phyloP scores from a whole-genome alignment of 2,888 invertebrate genomes.

The Congeria kusceri region DNA sequence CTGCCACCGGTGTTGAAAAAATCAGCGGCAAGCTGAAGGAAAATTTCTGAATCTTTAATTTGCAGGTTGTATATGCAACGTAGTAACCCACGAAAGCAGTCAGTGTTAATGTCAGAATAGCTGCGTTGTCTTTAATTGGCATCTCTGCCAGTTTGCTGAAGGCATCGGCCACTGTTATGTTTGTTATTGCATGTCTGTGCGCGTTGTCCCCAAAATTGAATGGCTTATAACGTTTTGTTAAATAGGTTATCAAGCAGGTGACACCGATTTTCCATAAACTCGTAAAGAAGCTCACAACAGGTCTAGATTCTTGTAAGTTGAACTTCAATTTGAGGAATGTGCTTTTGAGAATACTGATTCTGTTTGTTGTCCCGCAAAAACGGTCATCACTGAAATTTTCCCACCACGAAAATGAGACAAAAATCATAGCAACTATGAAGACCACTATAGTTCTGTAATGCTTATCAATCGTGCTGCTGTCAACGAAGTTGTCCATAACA shows the following conservation, averaged over 20 bases:
- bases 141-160: slow-evolving; percentile 23
- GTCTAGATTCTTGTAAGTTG: slow-evolving; percentile 67
- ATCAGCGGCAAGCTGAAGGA: slow-evolving; percentile 85
- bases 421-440: slow-evolving; percentile 63
- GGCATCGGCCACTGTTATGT: slow-evolving; percentile 25
- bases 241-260: slow-evolving; percentile 42
- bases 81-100: slow-evolving; percentile 81
- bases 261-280: slow-evolving; percentile 61
- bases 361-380: slow-evolving; percentile 53
- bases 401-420: slow-evolving; percentile 76
- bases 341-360: slow-evolving; percentile 35
- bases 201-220: background rate
- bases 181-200: slow-evolving; percentile 12
- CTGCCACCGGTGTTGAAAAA: slow-evolving; percentile 83
- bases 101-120: slow-evolving; percentile 59
- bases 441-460: slow-evolving; percentile 32
- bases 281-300: slow-evolving; percentile 50
- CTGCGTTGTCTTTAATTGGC: slow-evolving; percentile 28
- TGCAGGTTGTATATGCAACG: slow-evolving; percentile 86
- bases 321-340: slow-evolving; percentile 60
- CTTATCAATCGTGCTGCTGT: slow-evolving; percentile 32
- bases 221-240: slow-evolving; percentile 12
- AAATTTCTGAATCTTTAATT: slow-evolving; percentile 85
- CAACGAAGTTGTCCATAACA: slow-evolving; percentile 42
- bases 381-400: slow-evolving; percentile 79